Evolutionary conservation across 2,888 invertebrate species (phyloP), one percentile per base, ranked within the genome.

Genomic region (Pristionchus maxplancki): DNA sequence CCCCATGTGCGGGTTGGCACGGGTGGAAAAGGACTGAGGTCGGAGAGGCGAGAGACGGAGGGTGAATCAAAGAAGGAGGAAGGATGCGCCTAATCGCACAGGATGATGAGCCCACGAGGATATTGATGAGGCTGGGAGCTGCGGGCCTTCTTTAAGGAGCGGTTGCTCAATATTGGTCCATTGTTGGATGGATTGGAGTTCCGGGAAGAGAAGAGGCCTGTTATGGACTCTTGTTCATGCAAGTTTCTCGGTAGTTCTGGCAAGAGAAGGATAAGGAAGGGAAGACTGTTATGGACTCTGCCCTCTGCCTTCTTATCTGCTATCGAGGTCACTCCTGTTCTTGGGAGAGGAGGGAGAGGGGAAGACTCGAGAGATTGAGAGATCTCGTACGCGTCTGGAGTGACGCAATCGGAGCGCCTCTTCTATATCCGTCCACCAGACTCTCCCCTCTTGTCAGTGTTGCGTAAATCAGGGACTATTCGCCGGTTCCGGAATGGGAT

Each of bases 321-420:
- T 37, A 20, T 34, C 71, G 71, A 71, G 71, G 71, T 71, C 71
- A 71, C 37, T 71, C 71, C 71, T 71, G 71, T 71, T 71, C 71
- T 20, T 71, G n/a, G 24, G 8, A n/a, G 58, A n/a, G n/a, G n/a
- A n/a, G n/a, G n/a, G n/a, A n/a, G n/a, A n/a, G n/a, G n/a, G n/a
- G n/a, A n/a, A n/a, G n/a, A n/a, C n/a, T n/a, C n/a, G n/a, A n/a
- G n/a, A 58, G 24, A 58, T 58, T 58, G 37, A 34, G 37, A 20
- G 37, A 71, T 20, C 64, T 64, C 71, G 8, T 37, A 37, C 71
- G 34, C 67, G 71, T 71, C 71, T 71, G 71, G 37, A 20, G 37
- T 71, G 71, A 71, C 71, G 71, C 71, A 71, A 71, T 37, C 71
- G 1, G 20, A 71, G 17, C 71, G 20, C 37, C 24, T 34, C 71